These are phyloP conservation scores for Poecile atricapillus DNA, from an alignment of 2,113 vertebrate species.

Conservation along the genomic window DNA sequence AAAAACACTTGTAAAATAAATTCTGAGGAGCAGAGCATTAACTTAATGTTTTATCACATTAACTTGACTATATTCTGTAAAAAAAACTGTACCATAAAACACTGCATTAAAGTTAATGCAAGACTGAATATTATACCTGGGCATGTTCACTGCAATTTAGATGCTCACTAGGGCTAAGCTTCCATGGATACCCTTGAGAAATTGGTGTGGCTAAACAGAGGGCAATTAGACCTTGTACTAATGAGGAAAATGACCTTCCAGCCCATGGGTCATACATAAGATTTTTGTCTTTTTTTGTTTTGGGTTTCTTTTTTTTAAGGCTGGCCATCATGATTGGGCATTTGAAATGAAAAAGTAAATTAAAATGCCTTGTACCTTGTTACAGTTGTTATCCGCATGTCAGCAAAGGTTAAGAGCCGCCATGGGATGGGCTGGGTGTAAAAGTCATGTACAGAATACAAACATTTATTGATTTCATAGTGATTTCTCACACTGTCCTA, in stretches of 20 bases:
- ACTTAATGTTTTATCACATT: constrained; percentile 3
- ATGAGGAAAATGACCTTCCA: not conserved
- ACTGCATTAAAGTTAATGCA: not conserved
- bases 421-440: not conserved
- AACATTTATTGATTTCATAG: not conserved
- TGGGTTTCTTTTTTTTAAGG: not conserved
- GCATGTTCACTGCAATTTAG: not conserved
- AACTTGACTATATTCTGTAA: not conserved
- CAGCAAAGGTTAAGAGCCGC: not conserved
- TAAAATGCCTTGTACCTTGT: not conserved
- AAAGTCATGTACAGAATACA: not conserved
- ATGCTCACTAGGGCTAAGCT: not conserved
- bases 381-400: not conserved
- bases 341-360: not conserved
- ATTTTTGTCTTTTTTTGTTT: not conserved
- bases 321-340: not conserved
- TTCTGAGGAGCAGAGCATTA: not conserved
- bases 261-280: not conserved
- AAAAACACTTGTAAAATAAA: not conserved
- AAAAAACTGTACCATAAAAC: not conserved
- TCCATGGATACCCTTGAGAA: not conserved
- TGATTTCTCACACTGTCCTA: not conserved
- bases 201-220: not conserved
- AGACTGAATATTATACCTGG: not conserved
- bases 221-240: not conserved